Percentiles rank a stretch among this genome's conserved stretches.
Evolutionary conservation across 2,888 invertebrate genomes (phyloP).

Genomic region (Carpatolechia fugitivella): DNA sequence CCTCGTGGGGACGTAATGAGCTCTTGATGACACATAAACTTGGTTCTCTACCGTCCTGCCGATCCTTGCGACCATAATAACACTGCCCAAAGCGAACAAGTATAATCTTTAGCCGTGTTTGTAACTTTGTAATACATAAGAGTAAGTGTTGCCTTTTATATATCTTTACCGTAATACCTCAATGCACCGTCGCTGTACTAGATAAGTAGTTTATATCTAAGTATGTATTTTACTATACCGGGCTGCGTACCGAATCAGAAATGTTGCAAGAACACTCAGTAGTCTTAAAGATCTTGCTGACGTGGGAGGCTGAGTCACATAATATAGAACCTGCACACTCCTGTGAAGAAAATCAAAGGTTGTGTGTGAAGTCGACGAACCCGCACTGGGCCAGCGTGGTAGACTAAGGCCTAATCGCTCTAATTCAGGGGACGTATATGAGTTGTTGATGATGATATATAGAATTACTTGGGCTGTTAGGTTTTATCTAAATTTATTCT

Average conservation of each 20-base stretch:
- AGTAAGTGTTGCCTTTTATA: slow-evolving; percentile 34
- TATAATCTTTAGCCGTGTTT: neutral
- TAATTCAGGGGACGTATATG: no score
- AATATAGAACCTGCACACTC: neutral
- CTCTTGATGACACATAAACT: no score
- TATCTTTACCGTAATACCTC: slow-evolving; percentile 29
- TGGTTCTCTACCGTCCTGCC: neutral
- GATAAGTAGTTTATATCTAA: neutral
- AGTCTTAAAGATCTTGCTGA: no score
- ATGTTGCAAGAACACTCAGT: neutral
- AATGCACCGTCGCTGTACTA: neutral
- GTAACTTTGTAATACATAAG: slow-evolving; percentile 32
- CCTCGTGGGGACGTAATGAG: no score
- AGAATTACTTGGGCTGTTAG: neutral
- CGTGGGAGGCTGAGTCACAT: neutral
- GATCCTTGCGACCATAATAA: neutral
- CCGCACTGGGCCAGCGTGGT: no score
- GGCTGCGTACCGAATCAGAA: neutral
- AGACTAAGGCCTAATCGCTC: no score
- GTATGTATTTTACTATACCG: neutral
- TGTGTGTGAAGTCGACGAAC: no score
- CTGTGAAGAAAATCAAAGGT: no score
- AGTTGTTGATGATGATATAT: no score
- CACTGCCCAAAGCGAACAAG: neutral
- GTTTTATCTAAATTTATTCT: no score